A percentile compares a stretch with the other conserved stretches of the same genome.
phyloP scores from a whole-genome alignment of 2,888 invertebrate species.

The Andrena hattorfiana region DNA sequence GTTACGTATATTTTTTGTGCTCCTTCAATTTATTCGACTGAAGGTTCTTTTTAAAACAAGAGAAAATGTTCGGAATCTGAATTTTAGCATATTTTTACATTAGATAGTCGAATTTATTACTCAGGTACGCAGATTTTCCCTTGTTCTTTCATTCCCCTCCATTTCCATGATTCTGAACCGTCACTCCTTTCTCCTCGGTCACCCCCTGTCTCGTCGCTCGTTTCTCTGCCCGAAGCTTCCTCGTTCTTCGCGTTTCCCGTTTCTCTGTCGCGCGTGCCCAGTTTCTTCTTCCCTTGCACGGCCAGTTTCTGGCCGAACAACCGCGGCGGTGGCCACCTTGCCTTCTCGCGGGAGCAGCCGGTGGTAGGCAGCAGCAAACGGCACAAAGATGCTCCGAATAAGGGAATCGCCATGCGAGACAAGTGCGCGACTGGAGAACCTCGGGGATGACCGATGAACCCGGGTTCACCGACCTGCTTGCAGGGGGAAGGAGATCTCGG shows the following conservation, averaged over 20 bases:
- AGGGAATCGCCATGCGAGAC: constrained; percentile 81
- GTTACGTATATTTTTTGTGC: neutral
- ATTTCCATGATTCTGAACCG: neutral
- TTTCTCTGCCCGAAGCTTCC: neutral
- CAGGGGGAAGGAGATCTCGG: constrained; percentile 38
- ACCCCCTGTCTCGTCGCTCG: neutral
- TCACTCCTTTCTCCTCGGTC: neutral
- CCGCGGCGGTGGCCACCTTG: constrained; percentile 48
- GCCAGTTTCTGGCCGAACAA: constrained; percentile 22
- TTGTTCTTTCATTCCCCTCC: neutral
- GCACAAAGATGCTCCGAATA: constrained; percentile 78
- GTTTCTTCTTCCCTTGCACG: constrained; percentile 27
- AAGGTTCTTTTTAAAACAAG: no score
- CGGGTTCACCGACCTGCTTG: constrained; percentile 73
- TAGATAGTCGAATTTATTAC: no score
- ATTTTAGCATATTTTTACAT: no score
- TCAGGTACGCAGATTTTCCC: neutral
- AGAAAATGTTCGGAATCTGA: no score
- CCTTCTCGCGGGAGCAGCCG: constrained; percentile 50
- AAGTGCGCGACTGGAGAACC: constrained; percentile 79
- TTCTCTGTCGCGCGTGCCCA: constrained; percentile 13
- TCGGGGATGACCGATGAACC: constrained; percentile 81
- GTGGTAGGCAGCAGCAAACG: constrained; percentile 50
- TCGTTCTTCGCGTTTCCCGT: constrained; percentile 12
- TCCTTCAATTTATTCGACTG: neutral